Percentiles rank a stretch among this genome's conserved stretches.
Conservation (phyloP, 2,113 vertebrate genomes). For the Colaptes auratus region DNA sequence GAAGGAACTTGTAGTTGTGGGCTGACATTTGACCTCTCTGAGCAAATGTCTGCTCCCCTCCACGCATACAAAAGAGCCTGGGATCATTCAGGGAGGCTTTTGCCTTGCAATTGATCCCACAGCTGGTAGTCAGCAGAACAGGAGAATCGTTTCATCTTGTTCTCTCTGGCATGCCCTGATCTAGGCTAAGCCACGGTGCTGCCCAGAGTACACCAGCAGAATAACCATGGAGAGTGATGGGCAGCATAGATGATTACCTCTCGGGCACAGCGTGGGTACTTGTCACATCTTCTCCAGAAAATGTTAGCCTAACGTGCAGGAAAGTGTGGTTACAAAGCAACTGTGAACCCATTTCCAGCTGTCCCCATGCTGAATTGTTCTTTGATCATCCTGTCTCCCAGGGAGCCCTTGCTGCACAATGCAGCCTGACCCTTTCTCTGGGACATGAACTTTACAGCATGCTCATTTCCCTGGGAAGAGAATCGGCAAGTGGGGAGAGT, state of each 20-base stretch:
- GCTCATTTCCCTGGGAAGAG: neutral
- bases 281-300: neutral
- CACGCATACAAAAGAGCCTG: neutral
- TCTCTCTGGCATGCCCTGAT: neutral
- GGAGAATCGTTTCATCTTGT: neutral
- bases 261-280: neutral
- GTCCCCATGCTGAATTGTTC: neutral
- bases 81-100: neutral
- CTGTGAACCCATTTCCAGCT: neutral
- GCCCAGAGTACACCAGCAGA: neutral
- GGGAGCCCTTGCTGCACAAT: neutral
- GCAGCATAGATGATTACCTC: neutral
- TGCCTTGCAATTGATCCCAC: neutral
- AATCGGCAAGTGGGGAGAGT: neutral
- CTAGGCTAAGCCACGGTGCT: neutral
- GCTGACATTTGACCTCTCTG: neutral
- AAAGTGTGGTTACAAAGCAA: neutral
- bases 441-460: neutral
- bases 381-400: neutral
- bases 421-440: neutral
- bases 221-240: neutral
- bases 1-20: rapidly evolving
- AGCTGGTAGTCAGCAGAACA: neutral
- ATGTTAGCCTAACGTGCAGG: neutral
- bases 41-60: neutral